Base-by-base conservation (phyloP, 2,797 vertebrate species). In the Sarcoramphus papa region DNA sequence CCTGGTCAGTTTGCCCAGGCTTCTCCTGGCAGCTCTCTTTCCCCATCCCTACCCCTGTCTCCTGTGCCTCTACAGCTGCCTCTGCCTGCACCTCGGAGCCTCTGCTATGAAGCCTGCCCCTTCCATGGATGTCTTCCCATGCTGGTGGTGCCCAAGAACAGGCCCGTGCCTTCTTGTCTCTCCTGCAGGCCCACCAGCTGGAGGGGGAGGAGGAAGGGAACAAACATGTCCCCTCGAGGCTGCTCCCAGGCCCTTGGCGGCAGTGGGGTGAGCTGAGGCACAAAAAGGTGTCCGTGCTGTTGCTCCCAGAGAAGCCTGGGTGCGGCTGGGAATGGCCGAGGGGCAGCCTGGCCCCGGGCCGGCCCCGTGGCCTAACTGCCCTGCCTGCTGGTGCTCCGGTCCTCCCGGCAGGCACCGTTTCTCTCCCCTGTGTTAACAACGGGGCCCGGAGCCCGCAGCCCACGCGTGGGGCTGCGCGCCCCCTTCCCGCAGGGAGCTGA, bases 241-340 rank as follows among this genome's bases (percentile, higher is more conserved):
- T 5, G n/a, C 28, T 18, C 43, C 19, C 19, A 2, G 53, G 51
- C 57, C 35, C 28, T 2, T 1, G 57, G 30, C 12, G 22, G 41
- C 62, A 5, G 56, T 2, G 23, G 27, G 20, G 3, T 1, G 31
- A 25, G 12, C 2, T 2, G 53, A 7, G 40, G 40, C 70, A 7
- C 43, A 5, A 1, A 1, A 8, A 3, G 0, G 37, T 2, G n/a
- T 9, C 30, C 7, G 8, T 4, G 20, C 9, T 6, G 5, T 3
- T 3, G 24, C 6, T 7, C 14, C 28, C 4, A 0, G 27, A 20
- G 65, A 19, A 23, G 57, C 41, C 37, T 37, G 37, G 37, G 37
- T 37, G 37, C 37, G 37, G 37, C 48, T 4, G 67, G 37, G 33
- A 27, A 28, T 0, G 25, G 35, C 41, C 7, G 10, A 30, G 19